Evolutionary conservation across 2,888 invertebrate genomes (phyloP).

Genomic region (Endotricha flammealis): DNA sequence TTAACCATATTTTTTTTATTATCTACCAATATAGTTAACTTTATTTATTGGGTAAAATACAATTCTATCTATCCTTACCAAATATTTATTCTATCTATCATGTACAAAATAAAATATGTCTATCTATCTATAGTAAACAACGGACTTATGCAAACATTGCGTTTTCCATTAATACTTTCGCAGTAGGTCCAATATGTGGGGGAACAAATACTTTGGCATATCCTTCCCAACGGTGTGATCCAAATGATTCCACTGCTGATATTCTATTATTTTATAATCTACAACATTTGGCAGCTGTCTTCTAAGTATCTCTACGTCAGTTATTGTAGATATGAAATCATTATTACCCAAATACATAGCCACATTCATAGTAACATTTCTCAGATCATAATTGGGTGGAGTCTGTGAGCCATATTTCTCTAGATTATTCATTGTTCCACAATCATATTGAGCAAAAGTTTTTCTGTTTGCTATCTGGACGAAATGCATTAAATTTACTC

Average conservation of each 20-base stretch:
- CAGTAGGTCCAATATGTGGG: slow-evolving; percentile 17
- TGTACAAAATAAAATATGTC: too few species aligned
- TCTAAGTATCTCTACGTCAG: slow-evolving; percentile 8
- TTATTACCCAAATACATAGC: slow-evolving; percentile 5
- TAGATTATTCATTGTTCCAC: slow-evolving; percentile 22
- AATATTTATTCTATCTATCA: too few species aligned
- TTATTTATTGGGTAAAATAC: too few species aligned
- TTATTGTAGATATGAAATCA: slow-evolving; percentile 6
- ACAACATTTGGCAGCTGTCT: slow-evolving; percentile 2
- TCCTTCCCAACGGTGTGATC: slow-evolving; percentile 23
- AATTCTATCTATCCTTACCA: too few species aligned
- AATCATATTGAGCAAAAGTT: slow-evolving; percentile 26
- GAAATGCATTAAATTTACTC: slow-evolving; percentile 28
- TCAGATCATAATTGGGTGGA: slow-evolving; percentile 32
- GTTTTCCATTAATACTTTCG: slow-evolving; percentile 11
- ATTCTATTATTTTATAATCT: slow-evolving; percentile 1
- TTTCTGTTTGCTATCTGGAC: slow-evolving; percentile 22
- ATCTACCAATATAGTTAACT: too few species aligned
- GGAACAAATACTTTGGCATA: slow-evolving; percentile 20
- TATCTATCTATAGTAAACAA: too few species aligned
- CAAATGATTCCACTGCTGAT: slow-evolving; percentile 3
- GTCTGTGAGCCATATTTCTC: slow-evolving; percentile 16
- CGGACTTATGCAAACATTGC: too few species aligned
- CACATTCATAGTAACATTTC: slow-evolving; percentile 19
- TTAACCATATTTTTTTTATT: too few species aligned